phyloP scores from a whole-genome alignment of 2,797 vertebrate genomes.

The Vultur gryphus region DNA sequence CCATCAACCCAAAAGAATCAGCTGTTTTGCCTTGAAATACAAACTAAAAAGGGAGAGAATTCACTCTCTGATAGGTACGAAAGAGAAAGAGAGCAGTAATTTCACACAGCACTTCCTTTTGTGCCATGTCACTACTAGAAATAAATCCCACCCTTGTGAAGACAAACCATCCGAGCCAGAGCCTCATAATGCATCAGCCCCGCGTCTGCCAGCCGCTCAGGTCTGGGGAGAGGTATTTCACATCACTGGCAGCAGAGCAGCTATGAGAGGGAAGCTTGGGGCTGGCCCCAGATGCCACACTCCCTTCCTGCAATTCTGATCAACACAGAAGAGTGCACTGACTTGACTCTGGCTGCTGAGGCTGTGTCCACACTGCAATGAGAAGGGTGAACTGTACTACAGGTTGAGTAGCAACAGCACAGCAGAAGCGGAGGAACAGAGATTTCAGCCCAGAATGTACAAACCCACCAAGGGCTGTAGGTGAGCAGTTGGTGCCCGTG shows the following conservation, averaged over 20 bases:
- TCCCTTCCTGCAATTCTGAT: not conserved
- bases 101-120: not conserved
- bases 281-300: not conserved
- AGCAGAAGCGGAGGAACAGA: not conserved
- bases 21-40: not conserved
- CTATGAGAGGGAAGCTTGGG: not conserved
- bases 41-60: not conserved
- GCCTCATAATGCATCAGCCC: fast-evolving
- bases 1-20: not conserved
- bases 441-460: not conserved
- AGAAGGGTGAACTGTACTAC: fast-evolving
- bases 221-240: not conserved
- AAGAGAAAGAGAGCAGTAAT: not conserved
- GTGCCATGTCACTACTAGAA: not conserved
- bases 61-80: not conserved
- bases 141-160: not conserved
- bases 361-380: not conserved
- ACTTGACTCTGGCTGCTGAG: not conserved
- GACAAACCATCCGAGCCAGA: not conserved
- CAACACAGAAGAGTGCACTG: not conserved
- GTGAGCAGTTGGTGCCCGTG: not conserved
- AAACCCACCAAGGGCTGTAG: not conserved
- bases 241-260: not conserved
- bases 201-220: not conserved
- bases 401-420: not conserved